Base-by-base conservation (phyloP, 2,113 vertebrate genomes). In the Chionis minor region DNA sequence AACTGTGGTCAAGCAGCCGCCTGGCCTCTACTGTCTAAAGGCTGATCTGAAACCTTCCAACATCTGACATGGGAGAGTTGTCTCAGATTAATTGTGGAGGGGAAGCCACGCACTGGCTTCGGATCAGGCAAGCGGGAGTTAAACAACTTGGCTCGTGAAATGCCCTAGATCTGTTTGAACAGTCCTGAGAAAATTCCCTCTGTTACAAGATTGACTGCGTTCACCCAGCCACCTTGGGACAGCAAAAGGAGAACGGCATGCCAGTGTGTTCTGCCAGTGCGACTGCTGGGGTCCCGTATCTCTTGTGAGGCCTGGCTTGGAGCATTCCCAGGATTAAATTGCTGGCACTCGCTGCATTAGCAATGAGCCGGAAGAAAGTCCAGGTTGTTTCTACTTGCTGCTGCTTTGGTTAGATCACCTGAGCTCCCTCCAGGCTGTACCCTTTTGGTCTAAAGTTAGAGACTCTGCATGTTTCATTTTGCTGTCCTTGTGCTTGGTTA, bases 371-470 rank as follows among this genome's bases (percentile, higher is more conserved):
- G 58, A 79, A 61, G 40, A 72, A 84, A 54, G 88, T 75, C 88
- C 77, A 65, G 70, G 56, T 51, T 95, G 73, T 27, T 23, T 81
- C 80, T 93, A 55, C 56, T 62, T 67, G 90, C 42, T 6, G 4
- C 49, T 84, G 56, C 49, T 91, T 62, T 94, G 73, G 58, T 92
- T 62, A n/a, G 61, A 82, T 92, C 84, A 89, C 83, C 89, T 95
- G 78, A 95, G 70, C 17, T 85, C 55, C 42, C 56, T 87, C 22
- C 24, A n/a, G 74, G 56, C 66, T 81, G n/a, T 35, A n/a, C 24
- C 19, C 45, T 70, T 91, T 23, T 27, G 12, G 30, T 59, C 66
- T 54, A 3, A 84, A 94, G 47, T 78, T 70, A 20, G 45, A 72
- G 42, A 14, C 2, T 35, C 55, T n/a, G 16, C n/a, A 11, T 7